Base-by-base conservation (phyloP, 2,888 invertebrate genomes). In the Torymus aiolomorphi region DNA sequence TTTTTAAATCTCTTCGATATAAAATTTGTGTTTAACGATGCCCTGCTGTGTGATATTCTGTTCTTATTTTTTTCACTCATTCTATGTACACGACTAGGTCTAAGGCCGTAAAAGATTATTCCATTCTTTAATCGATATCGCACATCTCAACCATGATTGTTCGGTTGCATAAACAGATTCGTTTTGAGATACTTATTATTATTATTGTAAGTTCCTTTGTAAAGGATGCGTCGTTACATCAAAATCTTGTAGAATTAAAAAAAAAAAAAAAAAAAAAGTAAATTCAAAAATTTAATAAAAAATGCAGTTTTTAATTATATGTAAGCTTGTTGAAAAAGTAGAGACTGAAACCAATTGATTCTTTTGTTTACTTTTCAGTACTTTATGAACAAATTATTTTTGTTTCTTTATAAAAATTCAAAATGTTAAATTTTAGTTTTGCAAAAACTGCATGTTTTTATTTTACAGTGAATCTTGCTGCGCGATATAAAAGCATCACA, bases 11-110 rank as follows among this genome's bases (percentile, higher is more conserved):
- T 90, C 88, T 90, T 89, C 86, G 86, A 89, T 89, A 90, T 90
- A 90, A 90, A 90, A 90, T 89, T 90, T 90, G 86, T 87, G 87
- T 89, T 87, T 87, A 89, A 89, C 88, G 89, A 89, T 89, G 88
- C 88, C 89, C 88, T 88, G 86, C 88, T 87, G 85, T 87, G 87
- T 88, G 88, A 86, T 87, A 88, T 88, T 86, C 86, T 86, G 84
- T 86, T 86, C 84, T 84, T 85, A 83, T 85, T 85, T 84, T 83
- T 83, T 83, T 81, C 84, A 85, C 84, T 84, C 85, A 82, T 86
- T 86, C 86, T 89, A 89, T 88, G 84, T 89, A 89, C 88, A 89
- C 89, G 89, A 89, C 89, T 88, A 88, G 89, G 88, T 89, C 88
- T 88, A 89, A 89, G 88, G 88, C 88, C 89, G 88, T 89, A 87